Evolutionary conservation across 2,888 invertebrate genomes (phyloP), one percentile per base, ranked within the genome.

Genomic region (Siphonodentalium dalli): DNA sequence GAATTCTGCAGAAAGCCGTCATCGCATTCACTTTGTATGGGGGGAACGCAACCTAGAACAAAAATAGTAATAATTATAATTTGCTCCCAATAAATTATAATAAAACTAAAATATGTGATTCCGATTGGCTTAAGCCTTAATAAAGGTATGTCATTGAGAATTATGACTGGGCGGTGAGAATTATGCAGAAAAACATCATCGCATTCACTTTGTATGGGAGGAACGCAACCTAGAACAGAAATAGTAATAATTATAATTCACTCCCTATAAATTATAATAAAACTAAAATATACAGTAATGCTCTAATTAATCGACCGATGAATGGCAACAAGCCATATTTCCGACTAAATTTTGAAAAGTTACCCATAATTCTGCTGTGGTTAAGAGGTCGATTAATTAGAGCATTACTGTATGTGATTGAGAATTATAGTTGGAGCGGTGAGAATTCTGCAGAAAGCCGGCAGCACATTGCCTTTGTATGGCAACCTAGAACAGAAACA

Each of bases 181-280:
- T 88, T 56, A 89, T 88, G 53, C 90, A 89, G 84, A 95, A 94
- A 21, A 93, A 92, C 64, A 89, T 88, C 70, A 96, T 85, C 5
- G 92, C 89, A 71, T 91, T 92, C 2, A 92, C 91, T 75, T 94
- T 92, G 84, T 91, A 96, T 0, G 96, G 95, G 3, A 93, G 91
- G 18, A 90, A 88, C 8, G 90, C 92, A 29, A 93, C 93, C 79
- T 92, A 87, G 31, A 61, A 53, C 3, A 33, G 48, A 43, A 56
- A n/a, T 54, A 31, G n/a, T n/a, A n/a, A n/a, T n/a, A n/a, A n/a
- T n/a, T n/a, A n/a, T n/a, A n/a, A n/a, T n/a, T n/a, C 11, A 7
- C 24, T 24, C 4, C 8, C 11, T 2, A 37, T 27, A 46, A 21
- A 11, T 7, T 18, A 8, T 8, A 34, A 34, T 8, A 6, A 34